Conservation (phyloP, 2,888 invertebrate genomes). For the Stictocephala bisonia region DNA sequence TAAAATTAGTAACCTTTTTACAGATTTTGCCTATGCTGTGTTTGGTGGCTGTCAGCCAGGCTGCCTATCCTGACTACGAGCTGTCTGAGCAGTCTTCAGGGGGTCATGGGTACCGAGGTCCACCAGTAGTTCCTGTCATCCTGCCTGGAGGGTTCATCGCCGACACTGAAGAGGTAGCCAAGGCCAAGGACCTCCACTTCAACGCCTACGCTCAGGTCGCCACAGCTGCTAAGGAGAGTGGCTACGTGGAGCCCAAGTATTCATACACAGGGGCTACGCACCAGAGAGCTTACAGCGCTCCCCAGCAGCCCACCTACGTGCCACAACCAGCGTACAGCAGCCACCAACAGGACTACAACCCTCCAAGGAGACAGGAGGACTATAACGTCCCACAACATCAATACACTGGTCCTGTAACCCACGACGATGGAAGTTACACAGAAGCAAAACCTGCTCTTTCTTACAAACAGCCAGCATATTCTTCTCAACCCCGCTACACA, state of each 20-base stretch:
- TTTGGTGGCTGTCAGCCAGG: not conserved
- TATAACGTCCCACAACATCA: constrained; percentile 16
- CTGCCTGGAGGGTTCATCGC: constrained; percentile 54
- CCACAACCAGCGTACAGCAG: not conserved
- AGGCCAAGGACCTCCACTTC: constrained; percentile 50
- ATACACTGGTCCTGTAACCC: constrained; percentile 18
- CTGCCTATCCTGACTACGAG: not conserved
- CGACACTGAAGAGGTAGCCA: constrained; percentile 53
- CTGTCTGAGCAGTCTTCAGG: not conserved
- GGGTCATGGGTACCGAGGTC: constrained; percentile 11
- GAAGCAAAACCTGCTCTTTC: not conserved
- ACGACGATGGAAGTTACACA: not conserved
- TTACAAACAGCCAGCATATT: not conserved
- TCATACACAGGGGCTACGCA: too few relatives aligned
- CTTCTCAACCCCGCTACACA: constrained; percentile 7
- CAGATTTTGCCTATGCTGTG: not conserved
- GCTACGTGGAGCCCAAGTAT: constrained; percentile 22
- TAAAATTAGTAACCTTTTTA: too few relatives aligned
- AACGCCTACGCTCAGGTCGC: constrained; percentile 34
- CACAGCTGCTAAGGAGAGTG: constrained; percentile 4
- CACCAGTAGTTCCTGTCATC: constrained; percentile 48
- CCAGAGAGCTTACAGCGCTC: too few relatives aligned
- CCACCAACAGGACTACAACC: constrained; percentile 27
- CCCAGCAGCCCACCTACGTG: constrained; percentile 15
- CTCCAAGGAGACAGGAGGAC: constrained; percentile 41